phyloP scores from a whole-genome alignment of 1,140 invertebrate species.

The Solenopsis invicta region DNA sequence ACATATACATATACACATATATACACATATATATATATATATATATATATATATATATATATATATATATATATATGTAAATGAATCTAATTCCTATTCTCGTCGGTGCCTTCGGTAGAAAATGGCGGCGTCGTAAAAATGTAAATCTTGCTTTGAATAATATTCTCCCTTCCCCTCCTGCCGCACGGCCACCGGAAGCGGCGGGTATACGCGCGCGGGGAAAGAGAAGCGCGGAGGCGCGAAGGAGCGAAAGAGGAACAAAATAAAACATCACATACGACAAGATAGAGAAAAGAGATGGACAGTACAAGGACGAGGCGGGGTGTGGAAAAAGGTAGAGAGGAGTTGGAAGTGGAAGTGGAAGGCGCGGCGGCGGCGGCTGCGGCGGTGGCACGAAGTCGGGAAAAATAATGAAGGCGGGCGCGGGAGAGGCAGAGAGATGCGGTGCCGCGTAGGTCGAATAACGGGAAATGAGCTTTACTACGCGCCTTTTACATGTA shows the following conservation, averaged over 20 bases:
- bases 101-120: conserved; percentile 76
- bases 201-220: conserved; percentile 14
- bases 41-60: conserved; percentile 74
- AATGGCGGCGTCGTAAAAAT: conserved; percentile 81
- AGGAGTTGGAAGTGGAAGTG: not conserved
- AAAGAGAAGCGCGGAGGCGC: conserved; percentile 6
- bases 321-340: no score
- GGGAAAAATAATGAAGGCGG: conserved; percentile 33
- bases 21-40: conserved; percentile 66
- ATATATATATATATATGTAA: conserved; percentile 78
- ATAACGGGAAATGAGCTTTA: conserved; percentile 59
- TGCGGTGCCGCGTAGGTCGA: conserved; percentile 14
- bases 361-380: not conserved
- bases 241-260: conserved; percentile 12
- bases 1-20: no score
- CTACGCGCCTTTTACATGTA: conserved; percentile 56
- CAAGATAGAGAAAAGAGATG: conserved; percentile 34
- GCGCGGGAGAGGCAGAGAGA: not conserved
- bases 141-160: conserved; percentile 82
- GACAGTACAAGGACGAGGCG: no score
- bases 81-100: conserved; percentile 81
- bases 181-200: conserved; percentile 27
- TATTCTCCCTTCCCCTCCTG: conserved; percentile 59
- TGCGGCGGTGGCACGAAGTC: conserved; percentile 12
- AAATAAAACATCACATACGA: conserved; percentile 45